phyloP scores from a whole-genome alignment of 2,113 vertebrate species.

The Neodon shergylaensis region DNA sequence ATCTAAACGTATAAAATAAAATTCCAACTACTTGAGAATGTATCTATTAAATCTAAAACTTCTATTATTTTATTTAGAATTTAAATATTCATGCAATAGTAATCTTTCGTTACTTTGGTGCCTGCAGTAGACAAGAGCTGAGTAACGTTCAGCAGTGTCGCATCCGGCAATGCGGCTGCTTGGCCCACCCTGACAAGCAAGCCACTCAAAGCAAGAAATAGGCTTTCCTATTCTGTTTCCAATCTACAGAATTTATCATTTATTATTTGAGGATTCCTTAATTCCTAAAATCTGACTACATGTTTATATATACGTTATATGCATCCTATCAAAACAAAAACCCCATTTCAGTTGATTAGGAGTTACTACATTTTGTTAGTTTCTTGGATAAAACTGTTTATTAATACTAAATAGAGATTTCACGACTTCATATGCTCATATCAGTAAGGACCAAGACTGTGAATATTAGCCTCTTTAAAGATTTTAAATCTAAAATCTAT shows the following conservation, averaged over 20 bases:
- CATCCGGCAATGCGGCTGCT: background rate
- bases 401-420: background rate
- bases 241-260: background rate
- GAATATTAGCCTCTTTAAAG: background rate
- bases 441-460: background rate
- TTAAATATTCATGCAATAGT: background rate
- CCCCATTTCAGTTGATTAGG: background rate
- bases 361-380: background rate
- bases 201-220: background rate
- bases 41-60: slow-evolving; percentile 25
- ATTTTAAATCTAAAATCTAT: slow-evolving; percentile 9
- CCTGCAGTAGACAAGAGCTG: background rate
- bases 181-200: background rate
- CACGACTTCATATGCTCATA: background rate
- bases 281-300: background rate
- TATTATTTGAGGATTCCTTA: background rate
- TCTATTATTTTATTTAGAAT: background rate
- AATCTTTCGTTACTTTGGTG: background rate
- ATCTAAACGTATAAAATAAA: background rate
- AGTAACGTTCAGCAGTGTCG: background rate
- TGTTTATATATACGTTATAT: background rate
- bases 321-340: slow-evolving; percentile 38
- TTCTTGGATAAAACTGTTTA: background rate
- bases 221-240: background rate
- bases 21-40: background rate